Conservation (phyloP, 92 coral and sea anemone genomes). For the Epizoanthus scotinus region DNA sequence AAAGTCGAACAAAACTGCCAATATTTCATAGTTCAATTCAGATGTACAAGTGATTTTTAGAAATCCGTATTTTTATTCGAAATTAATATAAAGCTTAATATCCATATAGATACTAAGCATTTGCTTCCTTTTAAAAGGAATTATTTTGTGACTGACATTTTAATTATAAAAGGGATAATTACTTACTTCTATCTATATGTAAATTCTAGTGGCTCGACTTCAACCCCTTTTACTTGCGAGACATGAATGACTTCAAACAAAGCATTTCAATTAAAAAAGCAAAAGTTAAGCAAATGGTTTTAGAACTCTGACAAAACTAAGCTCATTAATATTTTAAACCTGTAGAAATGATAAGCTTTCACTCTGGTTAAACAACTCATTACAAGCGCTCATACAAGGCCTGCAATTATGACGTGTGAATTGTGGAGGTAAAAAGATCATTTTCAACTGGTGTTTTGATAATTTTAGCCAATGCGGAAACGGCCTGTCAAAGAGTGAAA, state of each 20-base stretch:
- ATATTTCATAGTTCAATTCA: background rate
- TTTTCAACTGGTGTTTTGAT: constrained; percentile 38
- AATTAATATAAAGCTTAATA: background rate
- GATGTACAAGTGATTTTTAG: background rate
- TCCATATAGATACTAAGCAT: constrained; percentile 4
- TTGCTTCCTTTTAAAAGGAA: constrained; percentile 11
- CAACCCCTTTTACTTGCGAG: constrained; percentile 19
- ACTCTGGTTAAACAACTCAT: constrained; percentile 43
- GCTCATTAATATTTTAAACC: constrained; percentile 46
- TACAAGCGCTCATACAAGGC: constrained; percentile 35
- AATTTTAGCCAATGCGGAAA: constrained; percentile 32
- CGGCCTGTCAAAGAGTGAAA: constrained; percentile 28
- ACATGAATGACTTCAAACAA: constrained; percentile 21
- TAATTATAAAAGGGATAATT: constrained; percentile 37
- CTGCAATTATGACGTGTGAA: constrained; percentile 46
- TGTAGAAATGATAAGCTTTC: constrained; percentile 42
- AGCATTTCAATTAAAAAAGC: constrained; percentile 26
- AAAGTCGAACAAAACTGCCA: constrained; percentile 19
- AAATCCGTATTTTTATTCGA: background rate
- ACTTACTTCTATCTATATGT: constrained; percentile 40
- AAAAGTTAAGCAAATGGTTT: constrained; percentile 44
- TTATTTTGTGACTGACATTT: constrained; percentile 40
- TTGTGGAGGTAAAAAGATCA: constrained; percentile 45
- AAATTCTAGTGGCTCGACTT: constrained; percentile 30
- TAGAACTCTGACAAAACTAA: constrained; percentile 35